Base-by-base conservation (phyloP, 2,888 invertebrate genomes). In the Hipparchia sbordonii region DNA sequence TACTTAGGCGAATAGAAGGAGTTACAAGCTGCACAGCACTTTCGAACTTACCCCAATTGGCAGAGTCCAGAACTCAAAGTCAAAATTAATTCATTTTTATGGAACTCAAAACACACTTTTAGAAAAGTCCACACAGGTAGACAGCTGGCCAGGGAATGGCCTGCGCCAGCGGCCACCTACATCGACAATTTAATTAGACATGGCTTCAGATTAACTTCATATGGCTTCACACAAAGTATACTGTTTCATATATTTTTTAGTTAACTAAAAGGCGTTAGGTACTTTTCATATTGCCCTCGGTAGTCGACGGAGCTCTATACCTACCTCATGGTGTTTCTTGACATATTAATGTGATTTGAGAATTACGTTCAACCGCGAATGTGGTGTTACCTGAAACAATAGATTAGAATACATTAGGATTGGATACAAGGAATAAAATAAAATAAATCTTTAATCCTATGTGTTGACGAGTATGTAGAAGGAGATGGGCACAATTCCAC, bases 141-240 rank as follows among this genome's bases (percentile, higher is more conserved):
- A 81, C 84, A 77, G 82, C 81, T 80, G 84, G 81, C 82, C 81
- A 84, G 84, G 78, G 88, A 92, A 89, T 93, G 90, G 82, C 82
- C 86, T 76, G 81, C 77, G 78, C 81, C 86, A 80, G 79, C 84
- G 83, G 82, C 84, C 85, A 87, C 87, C 85, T 84, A 85, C 83
- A 82, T 82, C 83, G 84, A 90, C 92, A 93, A 93, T 93, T 91
- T 91, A 93, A 93, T 93, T 93, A 93, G 91, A 90, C 91, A 93
- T 78, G 93, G 93, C 92, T 93, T 93, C 93, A 87, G 93, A 93
- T 93, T 93, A 93, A 87, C 89, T 85, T 81, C 72, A 79, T 91
- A 83, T 77, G 93, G 93, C 90, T 93, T 93, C 93, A 85, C 85
- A 87, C 87, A 88, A 87, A 88, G 90, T 92, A 88, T 89, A 88